A percentile compares a stretch with the other conserved stretches of the same genome.
These are phyloP conservation scores for Heliconius aoede DNA, from an alignment of 2,888 invertebrate species.

Conservation along the genomic window DNA sequence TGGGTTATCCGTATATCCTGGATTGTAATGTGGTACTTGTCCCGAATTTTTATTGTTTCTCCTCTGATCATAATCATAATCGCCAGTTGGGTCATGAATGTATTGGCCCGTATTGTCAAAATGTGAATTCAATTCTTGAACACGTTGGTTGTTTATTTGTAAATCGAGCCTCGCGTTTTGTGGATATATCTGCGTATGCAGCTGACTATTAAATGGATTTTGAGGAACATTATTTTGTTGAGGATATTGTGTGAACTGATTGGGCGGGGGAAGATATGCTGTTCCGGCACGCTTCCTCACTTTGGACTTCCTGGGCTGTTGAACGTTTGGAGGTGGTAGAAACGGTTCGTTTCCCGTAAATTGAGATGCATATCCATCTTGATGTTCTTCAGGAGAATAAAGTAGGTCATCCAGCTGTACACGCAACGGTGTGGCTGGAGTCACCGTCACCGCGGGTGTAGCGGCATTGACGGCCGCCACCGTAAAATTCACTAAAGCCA, in stretches of 20 bases:
- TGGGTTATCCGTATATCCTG: conserved; percentile 70
- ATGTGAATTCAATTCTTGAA: conserved; percentile 69
- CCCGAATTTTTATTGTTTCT: conserved; percentile 60
- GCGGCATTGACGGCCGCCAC: conserved; percentile 66
- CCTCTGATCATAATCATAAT: conserved; percentile 78
- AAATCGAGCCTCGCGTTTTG: conserved; percentile 72
- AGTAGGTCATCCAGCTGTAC: conserved; percentile 73
- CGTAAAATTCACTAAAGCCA: conserved; percentile 79
- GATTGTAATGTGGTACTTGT: conserved; percentile 62
- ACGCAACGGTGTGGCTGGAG: conserved; percentile 66
- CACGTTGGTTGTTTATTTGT: conserved; percentile 71
- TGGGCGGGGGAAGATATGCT: conserved; percentile 74
- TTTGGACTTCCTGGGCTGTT: conserved; percentile 64
- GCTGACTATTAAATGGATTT: conserved; percentile 68
- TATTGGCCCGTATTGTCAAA: conserved; percentile 76
- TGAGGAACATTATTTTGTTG: conserved; percentile 66
- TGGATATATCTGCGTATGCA: conserved; percentile 74
- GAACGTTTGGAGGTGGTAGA: conserved; percentile 62
- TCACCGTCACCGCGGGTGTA: conserved; percentile 65
- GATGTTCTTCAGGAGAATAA: conserved; percentile 69
- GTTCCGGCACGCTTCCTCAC: conserved; percentile 77
- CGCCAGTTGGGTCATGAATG: conserved; percentile 75
- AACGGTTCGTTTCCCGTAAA: conserved; percentile 66
- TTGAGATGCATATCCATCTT: conserved; percentile 58
- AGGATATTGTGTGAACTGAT: conserved; percentile 75